Percentiles rank a stretch among this genome's conserved stretches.
phyloP scores from a whole-genome alignment of 2,113 vertebrate species.

The Micronycteris hirsuta region DNA sequence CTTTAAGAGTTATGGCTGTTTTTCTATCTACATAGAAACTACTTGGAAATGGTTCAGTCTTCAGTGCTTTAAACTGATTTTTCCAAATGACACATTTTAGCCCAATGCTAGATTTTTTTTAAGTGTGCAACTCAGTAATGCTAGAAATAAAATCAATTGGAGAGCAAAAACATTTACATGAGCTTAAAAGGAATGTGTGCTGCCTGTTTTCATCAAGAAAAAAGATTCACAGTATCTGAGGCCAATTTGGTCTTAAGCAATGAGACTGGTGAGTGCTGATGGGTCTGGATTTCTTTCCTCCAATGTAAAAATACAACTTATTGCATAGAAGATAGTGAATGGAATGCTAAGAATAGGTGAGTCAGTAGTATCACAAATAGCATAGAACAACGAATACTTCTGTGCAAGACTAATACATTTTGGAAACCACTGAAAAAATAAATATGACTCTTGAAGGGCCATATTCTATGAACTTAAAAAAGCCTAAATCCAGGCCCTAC shows the following conservation, averaged over 20 bases:
- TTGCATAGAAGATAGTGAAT: not conserved
- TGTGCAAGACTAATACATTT: not conserved
- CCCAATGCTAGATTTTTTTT: not conserved
- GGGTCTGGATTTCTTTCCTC: not conserved
- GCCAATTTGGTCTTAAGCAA: not conserved
- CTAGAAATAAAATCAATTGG: not conserved
- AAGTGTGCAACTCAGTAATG: not conserved
- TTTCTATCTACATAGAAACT: not conserved
- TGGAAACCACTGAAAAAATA: not conserved
- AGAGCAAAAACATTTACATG: not conserved
- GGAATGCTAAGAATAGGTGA: not conserved
- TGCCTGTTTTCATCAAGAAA: not conserved
- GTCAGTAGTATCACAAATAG: not conserved
- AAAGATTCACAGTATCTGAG: not conserved
- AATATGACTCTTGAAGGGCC: not conserved
- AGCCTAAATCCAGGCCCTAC: slow-evolving; percentile 29
- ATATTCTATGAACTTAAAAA: slow-evolving; percentile 8
- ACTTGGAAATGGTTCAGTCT: not conserved
- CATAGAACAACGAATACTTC: not conserved
- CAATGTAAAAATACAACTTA: not conserved
- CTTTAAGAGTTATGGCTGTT: not conserved
- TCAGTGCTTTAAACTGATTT: slow-evolving; percentile 1
- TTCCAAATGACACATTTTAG: not conserved
- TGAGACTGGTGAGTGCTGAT: not conserved
- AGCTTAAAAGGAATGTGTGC: not conserved